Conservation (phyloP, 1,140 invertebrate species). For the Lordiphosa collinella region DNA sequence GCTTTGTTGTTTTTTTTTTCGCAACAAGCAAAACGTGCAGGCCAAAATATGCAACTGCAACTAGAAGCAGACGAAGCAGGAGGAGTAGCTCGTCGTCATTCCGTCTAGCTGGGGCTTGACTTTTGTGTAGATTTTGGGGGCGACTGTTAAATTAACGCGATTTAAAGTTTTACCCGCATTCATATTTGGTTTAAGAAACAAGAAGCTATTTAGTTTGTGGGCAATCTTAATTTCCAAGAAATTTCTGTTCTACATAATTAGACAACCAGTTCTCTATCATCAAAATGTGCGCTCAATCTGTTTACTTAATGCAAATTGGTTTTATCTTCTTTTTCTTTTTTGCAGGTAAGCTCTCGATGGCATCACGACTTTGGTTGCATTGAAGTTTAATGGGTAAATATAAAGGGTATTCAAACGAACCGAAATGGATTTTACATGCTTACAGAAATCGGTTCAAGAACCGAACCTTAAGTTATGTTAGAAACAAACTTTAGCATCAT, state of each 20-base stretch:
- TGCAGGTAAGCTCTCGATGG: conserved; percentile 55
- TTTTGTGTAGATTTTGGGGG: conserved; percentile 52
- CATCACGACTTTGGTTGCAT: conserved; percentile 8
- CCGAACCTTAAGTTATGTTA: too few species aligned
- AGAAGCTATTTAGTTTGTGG: conserved; percentile 54
- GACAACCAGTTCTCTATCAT: conserved; percentile 19
- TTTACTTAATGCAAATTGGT: conserved; percentile 33
- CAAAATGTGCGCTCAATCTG: conserved; percentile 24
- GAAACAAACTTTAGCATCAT: too few species aligned
- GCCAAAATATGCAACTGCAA: conserved; percentile 51
- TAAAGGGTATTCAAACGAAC: conserved; percentile 3
- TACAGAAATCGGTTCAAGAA: too few species aligned
- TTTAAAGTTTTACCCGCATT: conserved; percentile 60
- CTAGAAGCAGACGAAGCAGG: conserved; percentile 27
- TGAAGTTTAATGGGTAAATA: conserved; percentile 39
- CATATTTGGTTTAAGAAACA: conserved; percentile 60
- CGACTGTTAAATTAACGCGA: conserved; percentile 68
- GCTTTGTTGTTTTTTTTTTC: too few species aligned
- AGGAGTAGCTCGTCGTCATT: conserved; percentile 51
- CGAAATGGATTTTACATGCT: too few species aligned
- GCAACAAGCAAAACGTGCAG: conserved; percentile 46
- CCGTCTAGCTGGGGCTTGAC: conserved; percentile 63
- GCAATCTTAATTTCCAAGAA: conserved; percentile 27
- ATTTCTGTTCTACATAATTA: conserved; percentile 39
- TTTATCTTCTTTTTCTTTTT: conserved; percentile 16